These are phyloP conservation scores for Calidris pugnax DNA, from an alignment of 2,113 vertebrate genomes.

Conservation along the genomic window DNA sequence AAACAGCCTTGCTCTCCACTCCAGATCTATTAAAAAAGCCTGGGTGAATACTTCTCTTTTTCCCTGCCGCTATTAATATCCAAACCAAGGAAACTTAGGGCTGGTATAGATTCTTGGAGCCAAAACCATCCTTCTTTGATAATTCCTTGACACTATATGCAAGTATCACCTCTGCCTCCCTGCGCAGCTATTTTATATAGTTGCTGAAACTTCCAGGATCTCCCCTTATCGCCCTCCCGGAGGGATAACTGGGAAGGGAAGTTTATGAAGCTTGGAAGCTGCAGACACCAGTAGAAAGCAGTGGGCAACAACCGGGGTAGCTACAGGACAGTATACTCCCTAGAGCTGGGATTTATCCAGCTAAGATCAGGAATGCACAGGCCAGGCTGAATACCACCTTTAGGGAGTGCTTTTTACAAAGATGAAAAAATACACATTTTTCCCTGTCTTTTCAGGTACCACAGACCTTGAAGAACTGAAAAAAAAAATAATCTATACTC, in stretches of 20 bases:
- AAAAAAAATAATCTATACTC: background rate
- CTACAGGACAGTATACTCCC: background rate
- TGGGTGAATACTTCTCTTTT: background rate
- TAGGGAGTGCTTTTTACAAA: background rate
- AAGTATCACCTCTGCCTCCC: background rate
- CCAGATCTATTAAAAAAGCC: background rate
- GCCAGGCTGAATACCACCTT: background rate
- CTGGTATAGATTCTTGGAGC: background rate
- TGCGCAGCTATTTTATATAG: accelerated
- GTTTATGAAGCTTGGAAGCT: background rate
- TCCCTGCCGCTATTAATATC: background rate
- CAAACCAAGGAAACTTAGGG: background rate
- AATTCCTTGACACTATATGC: background rate
- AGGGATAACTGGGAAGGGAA: background rate
- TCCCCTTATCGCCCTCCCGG: too few relatives aligned
- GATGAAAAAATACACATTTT: accelerated
- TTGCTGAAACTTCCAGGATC: background rate
- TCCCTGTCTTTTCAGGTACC: background rate
- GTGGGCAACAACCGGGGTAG: background rate
- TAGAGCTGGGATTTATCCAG: background rate
- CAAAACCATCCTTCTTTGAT: background rate
- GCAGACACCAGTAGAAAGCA: background rate
- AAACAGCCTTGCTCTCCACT: background rate
- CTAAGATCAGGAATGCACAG: background rate
- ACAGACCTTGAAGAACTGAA: background rate